These are phyloP conservation scores for Ranitomeya imitator DNA, from an alignment of 2,113 vertebrate species.

Conservation along the genomic window DNA sequence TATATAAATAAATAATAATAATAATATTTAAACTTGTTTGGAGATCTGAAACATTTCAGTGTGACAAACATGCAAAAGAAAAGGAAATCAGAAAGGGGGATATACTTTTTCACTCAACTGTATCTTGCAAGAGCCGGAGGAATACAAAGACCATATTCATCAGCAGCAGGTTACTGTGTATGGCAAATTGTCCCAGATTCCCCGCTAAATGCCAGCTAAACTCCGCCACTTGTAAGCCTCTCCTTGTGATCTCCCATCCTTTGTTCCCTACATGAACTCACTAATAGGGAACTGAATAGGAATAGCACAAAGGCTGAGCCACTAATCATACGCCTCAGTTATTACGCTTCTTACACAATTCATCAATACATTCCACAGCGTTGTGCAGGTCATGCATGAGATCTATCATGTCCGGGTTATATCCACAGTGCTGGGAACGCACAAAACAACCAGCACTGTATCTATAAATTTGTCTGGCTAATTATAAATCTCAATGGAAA, in stretches of 20 bases:
- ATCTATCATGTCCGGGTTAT: not conserved
- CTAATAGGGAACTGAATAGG: constrained; percentile 36
- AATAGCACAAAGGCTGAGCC: not conserved
- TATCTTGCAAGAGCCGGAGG: not conserved
- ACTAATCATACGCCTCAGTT: constrained; percentile 47
- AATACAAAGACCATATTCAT: constrained; percentile 8
- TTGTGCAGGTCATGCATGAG: constrained; percentile 42
- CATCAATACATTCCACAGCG: constrained; percentile 47
- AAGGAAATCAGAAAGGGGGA: no score
- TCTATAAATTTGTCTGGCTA: not conserved
- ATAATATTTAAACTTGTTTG: no score
- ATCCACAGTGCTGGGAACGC: not conserved
- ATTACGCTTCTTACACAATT: constrained; percentile 47
- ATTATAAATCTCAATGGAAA: not conserved
- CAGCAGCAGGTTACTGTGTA: constrained; percentile 21
- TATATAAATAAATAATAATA: no score
- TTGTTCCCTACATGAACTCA: not conserved
- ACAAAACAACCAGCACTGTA: not conserved
- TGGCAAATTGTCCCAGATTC: constrained; percentile 40
- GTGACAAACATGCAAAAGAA: no score
- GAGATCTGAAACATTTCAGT: no score
- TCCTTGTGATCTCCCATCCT: constrained; percentile 36
- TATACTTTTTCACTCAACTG: not conserved
- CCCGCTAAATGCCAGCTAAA: not conserved
- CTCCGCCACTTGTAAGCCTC: constrained; percentile 10